Base-by-base conservation (phyloP, 1,140 invertebrate species). In the Psix sp. region DNA sequence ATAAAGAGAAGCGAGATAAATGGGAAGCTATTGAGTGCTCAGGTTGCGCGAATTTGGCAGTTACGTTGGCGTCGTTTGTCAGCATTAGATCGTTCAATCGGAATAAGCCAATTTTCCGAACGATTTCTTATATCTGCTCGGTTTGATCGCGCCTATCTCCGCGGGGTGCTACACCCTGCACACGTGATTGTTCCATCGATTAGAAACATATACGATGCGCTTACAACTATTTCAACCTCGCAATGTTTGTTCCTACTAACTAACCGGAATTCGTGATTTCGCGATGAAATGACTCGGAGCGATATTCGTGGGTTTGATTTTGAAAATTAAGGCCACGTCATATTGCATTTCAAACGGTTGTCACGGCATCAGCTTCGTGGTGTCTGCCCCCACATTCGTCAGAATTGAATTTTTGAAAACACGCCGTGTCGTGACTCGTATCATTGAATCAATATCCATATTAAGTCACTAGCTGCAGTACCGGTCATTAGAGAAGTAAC, bases 21-120 rank as follows among this genome's bases (percentile, higher is more conserved):
- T 72, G 59, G 46, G 68, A 40, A 36, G 16, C 54, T 59, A 71
- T 63, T 71, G 66, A 70, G 56, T 62, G 66, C 46, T 68, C 45
- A 46, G 40, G n/a, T 33, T 39, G 60, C 35, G 74, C 54, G 77
- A 77, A 79, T 81, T 81, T 76, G 77, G 71, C 68, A 76, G 67
- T 71, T 75, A 54, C 74, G 71, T 67, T 66, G 70, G 71, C 70
- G 74, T 77, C 70, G 77, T 80, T 80, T 81, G 76, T 80, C 77
- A 81, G 75, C 74, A 74, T 79, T 79, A 80, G 74, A 75, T 51
- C 71, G 77, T 56, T 74, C 78, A 76, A 82, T 80, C 74, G 78
- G 79, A 80, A 83, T 83, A 84, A 82, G 77, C 79, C 82, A 83
- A 85, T 84, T 85, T 85, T 84, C 81, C 80, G 33, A 81, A 70